Evolutionary conservation across 2,888 invertebrate species (phyloP).

Genomic region (Harmothoe impar): DNA sequence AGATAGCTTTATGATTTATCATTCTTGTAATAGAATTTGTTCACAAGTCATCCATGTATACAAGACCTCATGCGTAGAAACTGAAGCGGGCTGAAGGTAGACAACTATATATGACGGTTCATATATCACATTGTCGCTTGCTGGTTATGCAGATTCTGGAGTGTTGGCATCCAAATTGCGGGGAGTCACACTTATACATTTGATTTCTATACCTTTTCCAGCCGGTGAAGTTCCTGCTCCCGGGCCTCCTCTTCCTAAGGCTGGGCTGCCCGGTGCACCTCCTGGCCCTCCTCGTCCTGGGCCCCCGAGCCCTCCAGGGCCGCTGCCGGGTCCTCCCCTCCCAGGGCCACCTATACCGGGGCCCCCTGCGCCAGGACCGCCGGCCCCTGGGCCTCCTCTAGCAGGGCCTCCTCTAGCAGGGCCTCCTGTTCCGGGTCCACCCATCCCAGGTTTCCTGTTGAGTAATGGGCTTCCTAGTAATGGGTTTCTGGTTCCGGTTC

Average conservation of each 20-base stretch:
- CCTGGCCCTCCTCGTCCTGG: conserved; percentile 40
- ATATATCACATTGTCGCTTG: conserved; percentile 2
- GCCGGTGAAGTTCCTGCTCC: conserved; percentile 31
- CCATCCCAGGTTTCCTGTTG: background rate
- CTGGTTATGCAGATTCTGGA: conserved; percentile 1
- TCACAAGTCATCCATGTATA: no score
- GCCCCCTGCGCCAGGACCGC: background rate
- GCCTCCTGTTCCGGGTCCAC: background rate
- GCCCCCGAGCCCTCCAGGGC: background rate
- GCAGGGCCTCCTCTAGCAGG: background rate
- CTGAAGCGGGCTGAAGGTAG: background rate
- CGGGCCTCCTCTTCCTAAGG: conserved; percentile 23
- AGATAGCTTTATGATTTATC: no score
- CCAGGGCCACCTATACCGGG: background rate
- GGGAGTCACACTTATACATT: background rate
- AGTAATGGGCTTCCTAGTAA: background rate
- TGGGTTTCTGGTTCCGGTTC: background rate
- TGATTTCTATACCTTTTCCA: conserved; percentile 38
- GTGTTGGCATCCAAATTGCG: background rate
- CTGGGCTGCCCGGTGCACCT: background rate
- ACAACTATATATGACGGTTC: background rate
- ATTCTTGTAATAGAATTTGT: no score
- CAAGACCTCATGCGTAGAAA: conserved; percentile 16
- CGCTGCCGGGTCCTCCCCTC: background rate
- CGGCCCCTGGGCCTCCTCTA: background rate